Conservation (phyloP, 1,140 invertebrate genomes). For the Lepidurus couesii region DNA sequence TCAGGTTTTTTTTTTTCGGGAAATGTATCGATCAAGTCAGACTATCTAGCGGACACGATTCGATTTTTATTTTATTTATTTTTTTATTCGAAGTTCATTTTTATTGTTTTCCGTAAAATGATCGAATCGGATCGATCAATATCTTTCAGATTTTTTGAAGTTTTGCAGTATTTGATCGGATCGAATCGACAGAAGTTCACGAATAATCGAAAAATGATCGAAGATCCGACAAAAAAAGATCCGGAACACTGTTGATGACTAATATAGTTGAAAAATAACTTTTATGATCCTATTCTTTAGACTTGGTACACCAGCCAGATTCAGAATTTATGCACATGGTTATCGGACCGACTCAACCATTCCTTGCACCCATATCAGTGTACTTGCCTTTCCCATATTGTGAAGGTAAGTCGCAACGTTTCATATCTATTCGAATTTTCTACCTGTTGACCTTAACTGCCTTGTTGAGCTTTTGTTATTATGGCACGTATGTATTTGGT, state of each 20-base stretch:
- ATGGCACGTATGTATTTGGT: not conserved
- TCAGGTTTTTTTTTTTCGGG: not conserved
- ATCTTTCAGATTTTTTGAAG: not conserved
- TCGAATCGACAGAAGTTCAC: not conserved
- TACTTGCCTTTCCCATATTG: conserved; percentile 90
- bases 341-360: conserved; percentile 87
- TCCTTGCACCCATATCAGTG: conserved; percentile 95
- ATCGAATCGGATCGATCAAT: conserved; percentile 22
- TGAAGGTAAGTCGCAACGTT: conserved; percentile 63
- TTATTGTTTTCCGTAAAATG: conserved; percentile 27
- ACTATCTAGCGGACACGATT: too few species aligned
- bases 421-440: not conserved
- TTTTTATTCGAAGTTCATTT: too few species aligned
- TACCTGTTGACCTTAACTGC: not conserved
- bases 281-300: conserved; percentile 44
- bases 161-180: too few species aligned
- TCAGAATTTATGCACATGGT: conserved; percentile 88
- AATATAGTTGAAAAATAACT: too few species aligned
- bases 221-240: too few species aligned
- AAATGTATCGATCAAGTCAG: too few species aligned
- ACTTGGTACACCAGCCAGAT: conserved; percentile 95
- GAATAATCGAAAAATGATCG: too few species aligned
- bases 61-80: too few species aligned
- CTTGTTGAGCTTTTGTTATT: not conserved
- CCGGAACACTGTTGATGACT: too few species aligned